phyloP scores from a whole-genome alignment of 2,888 invertebrate species.

The Tiliacea citrago region DNA sequence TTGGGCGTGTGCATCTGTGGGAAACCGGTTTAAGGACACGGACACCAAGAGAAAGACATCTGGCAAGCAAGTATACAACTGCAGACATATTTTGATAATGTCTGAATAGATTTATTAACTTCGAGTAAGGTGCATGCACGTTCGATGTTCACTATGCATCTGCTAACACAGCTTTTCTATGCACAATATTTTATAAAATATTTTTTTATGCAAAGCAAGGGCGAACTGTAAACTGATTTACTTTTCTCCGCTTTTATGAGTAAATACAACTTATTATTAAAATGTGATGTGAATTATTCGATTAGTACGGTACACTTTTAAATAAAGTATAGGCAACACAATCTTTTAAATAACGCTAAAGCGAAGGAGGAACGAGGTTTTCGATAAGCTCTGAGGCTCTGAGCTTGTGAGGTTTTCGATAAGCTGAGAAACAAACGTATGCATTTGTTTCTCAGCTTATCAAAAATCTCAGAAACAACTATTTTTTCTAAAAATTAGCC shows the following conservation, averaged over 20 bases:
- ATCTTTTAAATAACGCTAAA: neutral
- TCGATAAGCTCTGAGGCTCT: too few relatives aligned
- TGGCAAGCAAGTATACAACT: neutral
- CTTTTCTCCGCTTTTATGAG: neutral
- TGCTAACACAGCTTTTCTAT: conserved; percentile 39
- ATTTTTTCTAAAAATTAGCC: neutral
- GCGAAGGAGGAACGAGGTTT: neutral
- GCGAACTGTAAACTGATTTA: neutral
- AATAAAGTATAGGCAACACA: neutral
- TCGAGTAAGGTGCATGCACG: conserved; percentile 8
- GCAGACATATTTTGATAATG: neutral
- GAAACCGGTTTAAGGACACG: too few relatives aligned
- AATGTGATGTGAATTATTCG: neutral
- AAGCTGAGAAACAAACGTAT: neutral
- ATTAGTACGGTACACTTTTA: neutral
- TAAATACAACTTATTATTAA: neutral
- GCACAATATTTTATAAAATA: conserved; percentile 16
- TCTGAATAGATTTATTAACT: neutral
- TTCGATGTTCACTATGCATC: conserved; percentile 33
- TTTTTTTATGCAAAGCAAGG: neutral
- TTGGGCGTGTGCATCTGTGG: neutral
- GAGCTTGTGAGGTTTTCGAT: too few relatives aligned
- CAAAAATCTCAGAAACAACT: neutral
- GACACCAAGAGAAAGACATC: neutral
- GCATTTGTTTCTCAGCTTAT: neutral